Percentiles rank a stretch among this genome's conserved stretches.
Evolutionary conservation across 2,888 invertebrate species (phyloP).

Genomic region (Acholoe squamosa): DNA sequence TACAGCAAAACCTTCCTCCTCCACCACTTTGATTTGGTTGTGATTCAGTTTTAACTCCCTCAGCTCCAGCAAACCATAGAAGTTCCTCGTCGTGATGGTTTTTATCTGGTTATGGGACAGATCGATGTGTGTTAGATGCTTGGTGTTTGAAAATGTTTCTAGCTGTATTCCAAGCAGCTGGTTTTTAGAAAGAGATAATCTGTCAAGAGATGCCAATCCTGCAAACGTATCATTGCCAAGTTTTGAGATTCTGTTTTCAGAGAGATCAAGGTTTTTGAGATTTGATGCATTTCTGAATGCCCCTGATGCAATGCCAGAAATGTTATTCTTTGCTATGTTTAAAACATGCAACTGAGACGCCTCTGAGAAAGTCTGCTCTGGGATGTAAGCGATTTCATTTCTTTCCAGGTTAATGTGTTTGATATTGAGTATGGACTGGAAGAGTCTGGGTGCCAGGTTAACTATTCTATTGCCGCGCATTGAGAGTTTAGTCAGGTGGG

Average conservation of each 20-base stretch:
- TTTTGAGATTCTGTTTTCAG: conserved; percentile 71
- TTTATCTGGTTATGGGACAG: conserved; percentile 73
- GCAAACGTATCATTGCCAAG: conserved; percentile 71
- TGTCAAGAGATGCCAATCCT: conserved; percentile 72
- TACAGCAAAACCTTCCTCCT: conserved; percentile 74
- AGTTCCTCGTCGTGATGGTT: conserved; percentile 70
- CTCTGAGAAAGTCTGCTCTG: conserved; percentile 71
- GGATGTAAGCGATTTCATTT: conserved; percentile 72
- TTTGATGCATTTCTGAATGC: conserved; percentile 71
- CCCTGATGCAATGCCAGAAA: conserved; percentile 71
- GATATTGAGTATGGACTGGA: conserved; percentile 56
- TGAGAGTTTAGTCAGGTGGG: conserved; percentile 71
- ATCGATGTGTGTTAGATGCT: conserved; percentile 70
- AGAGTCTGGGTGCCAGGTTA: conserved; percentile 44
- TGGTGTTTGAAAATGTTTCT: conserved; percentile 69
- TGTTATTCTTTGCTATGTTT: conserved; percentile 72
- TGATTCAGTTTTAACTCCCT: conserved; percentile 73
- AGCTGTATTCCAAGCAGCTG: conserved; percentile 70
- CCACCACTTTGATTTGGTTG: conserved; percentile 73
- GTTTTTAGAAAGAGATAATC: conserved; percentile 72
- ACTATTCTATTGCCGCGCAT: conserved; percentile 72
- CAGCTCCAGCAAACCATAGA: conserved; percentile 73
- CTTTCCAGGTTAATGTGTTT: conserved; percentile 71
- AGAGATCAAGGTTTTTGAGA: conserved; percentile 72
- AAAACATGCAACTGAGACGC: conserved; percentile 69